These are phyloP conservation scores for Tichodroma muraria DNA, from an alignment of 2,113 vertebrate genomes.

Conservation along the genomic window DNA sequence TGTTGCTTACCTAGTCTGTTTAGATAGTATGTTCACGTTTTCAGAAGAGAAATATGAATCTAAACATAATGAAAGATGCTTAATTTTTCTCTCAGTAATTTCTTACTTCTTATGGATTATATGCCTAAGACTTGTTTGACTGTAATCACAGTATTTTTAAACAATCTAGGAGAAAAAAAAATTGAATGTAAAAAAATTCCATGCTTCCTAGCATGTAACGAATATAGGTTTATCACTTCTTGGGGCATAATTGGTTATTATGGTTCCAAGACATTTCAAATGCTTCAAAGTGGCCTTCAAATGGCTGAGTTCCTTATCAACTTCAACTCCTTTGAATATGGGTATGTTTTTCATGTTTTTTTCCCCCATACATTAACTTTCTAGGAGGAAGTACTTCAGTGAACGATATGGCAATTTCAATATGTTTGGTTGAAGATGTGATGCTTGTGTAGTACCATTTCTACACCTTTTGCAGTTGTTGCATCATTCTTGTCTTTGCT, in stretches of 20 bases:
- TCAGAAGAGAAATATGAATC: not conserved
- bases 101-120: not conserved
- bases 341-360: not conserved
- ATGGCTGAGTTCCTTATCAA: not conserved
- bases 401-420: not conserved
- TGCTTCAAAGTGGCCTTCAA: too few relatives aligned
- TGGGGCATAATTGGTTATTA: not conserved
- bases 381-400: not conserved
- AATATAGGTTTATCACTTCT: not conserved
- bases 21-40: not conserved
- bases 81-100: not conserved
- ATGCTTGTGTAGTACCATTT: not conserved
- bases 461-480: not conserved
- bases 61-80: not conserved
- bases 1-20: not conserved
- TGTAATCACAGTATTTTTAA: not conserved
- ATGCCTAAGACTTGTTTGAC: not conserved
- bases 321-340: not conserved
- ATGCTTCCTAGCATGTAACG: not conserved
- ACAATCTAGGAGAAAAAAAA: not conserved
- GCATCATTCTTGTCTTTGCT: not conserved
- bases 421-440: not conserved
- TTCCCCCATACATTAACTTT: not conserved
- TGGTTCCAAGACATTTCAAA: not conserved
- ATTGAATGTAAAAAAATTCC: fast-evolving